Conservation (phyloP, 1,140 invertebrate species). For the Carposina sasakii region DNA sequence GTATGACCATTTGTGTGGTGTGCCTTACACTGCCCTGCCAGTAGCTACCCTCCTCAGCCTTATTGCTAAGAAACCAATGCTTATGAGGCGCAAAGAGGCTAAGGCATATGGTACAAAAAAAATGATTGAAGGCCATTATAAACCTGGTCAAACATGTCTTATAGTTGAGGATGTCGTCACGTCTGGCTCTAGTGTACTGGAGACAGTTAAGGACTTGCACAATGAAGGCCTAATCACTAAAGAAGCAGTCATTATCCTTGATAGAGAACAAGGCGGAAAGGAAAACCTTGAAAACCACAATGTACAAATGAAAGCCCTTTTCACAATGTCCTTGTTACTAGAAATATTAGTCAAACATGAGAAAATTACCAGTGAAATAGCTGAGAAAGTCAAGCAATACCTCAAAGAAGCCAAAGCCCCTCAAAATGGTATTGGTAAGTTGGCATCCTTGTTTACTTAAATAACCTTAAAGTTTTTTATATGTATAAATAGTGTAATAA, state of each 20-base stretch:
- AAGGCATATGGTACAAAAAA: conserved; percentile 98
- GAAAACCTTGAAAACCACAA: conserved; percentile 80
- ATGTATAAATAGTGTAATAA: too few species aligned
- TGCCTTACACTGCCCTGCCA: conserved; percentile 97
- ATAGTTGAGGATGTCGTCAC: conserved; percentile 98
- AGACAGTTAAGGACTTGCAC: conserved; percentile 86
- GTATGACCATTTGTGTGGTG: conserved; percentile 90
- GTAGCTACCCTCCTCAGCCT: conserved; percentile 90
- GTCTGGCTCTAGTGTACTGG: conserved; percentile 93
- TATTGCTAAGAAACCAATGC: conserved; percentile 85
- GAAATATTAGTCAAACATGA: conserved; percentile 77
- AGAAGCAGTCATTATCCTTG: conserved; percentile 90
- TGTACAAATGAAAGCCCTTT: conserved; percentile 81
- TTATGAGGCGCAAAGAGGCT: conserved; percentile 91
- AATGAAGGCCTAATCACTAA: conserved; percentile 82
- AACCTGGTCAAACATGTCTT: conserved; percentile 84
- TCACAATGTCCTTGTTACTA: conserved; percentile 80
- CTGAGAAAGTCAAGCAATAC: conserved; percentile 77
- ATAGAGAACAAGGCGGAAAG: conserved; percentile 92
- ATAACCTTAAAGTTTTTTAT: too few species aligned
- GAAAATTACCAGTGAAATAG: conserved; percentile 75
- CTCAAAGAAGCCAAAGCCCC: conserved; percentile 71
- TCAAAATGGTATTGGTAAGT: conserved; percentile 38
- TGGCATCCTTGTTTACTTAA: too few species aligned
- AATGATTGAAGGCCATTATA: conserved; percentile 92